Base-by-base conservation (phyloP, 2,797 vertebrate genomes). In the Fistularia tabacaria region DNA sequence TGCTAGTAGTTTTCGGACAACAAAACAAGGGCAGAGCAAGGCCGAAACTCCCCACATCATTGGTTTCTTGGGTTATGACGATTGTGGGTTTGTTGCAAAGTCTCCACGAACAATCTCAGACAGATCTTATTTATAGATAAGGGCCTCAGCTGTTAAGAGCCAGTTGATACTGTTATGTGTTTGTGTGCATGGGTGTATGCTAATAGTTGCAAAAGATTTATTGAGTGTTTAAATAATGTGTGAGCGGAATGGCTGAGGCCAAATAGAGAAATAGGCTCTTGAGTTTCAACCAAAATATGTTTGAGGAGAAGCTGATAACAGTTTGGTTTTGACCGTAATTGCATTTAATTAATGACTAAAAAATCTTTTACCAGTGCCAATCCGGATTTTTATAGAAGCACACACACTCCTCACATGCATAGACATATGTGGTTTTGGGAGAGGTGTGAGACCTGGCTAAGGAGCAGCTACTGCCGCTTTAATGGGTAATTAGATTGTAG, bases 221-320 rank as follows among this genome's bases (percentile, higher is more conserved):
- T 81, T 81, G 85, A 81, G 80, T 84, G 85, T 82, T 85, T 87
- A 83, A 82, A 84, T 61, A 73, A 84, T 84, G 74, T 76, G 69
- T 42, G 63, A 79, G 65, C 40, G 59, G 77, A 50, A 66, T 76
- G 61, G 66, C 71, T 49, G 51, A 59, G 39, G 76, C 80, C 74
- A 75, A 85, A 81, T 69, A 69, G 43, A 72, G 56, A 47, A 64
- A 73, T 3, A 59, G 48, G 57, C 80, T 81, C 85, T 88, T 51
- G 9, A 69, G 69, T 86, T 90, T 86, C 79, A 79, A 80, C 82
- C 66, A 59, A 74, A 79, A 57, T 70, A 75, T 66, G 71, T 81
- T 84, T 76, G 77, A 82, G 74, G 66, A 76, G 71, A 79, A 76
- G 76, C 79, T 76, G 86, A 88, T 90, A 91, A 89, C 84, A 81